These are phyloP conservation scores for Ursus arctos DNA, from an alignment of 2,113 vertebrate species.

Conservation along the genomic window DNA sequence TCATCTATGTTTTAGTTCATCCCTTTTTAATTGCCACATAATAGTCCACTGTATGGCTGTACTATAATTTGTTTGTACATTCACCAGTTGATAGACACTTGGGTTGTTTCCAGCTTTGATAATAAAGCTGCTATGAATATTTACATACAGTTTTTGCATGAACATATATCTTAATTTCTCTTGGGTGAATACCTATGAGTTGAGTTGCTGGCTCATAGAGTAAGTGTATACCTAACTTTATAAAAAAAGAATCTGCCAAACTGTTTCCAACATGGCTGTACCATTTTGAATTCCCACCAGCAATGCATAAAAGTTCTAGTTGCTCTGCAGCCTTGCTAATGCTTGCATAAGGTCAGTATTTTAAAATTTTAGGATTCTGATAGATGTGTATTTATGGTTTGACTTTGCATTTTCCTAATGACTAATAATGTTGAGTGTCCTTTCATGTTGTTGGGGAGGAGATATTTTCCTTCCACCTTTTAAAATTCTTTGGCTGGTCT, in stretches of 20 bases:
- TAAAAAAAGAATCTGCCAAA: not conserved
- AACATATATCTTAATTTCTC: not conserved
- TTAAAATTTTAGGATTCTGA: not conserved
- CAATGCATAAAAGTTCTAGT: not conserved
- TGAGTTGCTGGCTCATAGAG: not conserved
- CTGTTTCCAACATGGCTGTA: not conserved
- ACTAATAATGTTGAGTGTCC: not conserved
- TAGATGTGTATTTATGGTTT: slow-evolving; percentile 10
- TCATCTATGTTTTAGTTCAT: not conserved
- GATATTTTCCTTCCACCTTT: not conserved
- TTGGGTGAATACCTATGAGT: not conserved
- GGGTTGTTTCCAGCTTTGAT: not conserved
- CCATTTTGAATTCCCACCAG: not conserved
- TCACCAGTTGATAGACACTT: not conserved
- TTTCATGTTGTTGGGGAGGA: not conserved
- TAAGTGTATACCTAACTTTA: not conserved
- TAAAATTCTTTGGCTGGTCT: not conserved
- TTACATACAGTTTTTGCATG: not conserved
- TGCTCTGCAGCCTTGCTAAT: not conserved
- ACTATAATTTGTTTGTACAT: not conserved
- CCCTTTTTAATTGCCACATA: not conserved
- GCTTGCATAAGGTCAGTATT: not conserved
- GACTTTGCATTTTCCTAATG: slow-evolving; percentile 35
- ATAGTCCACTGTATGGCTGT: not conserved
- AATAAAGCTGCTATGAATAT: not conserved